These are phyloP conservation scores for Myripristis jacobus DNA, from an alignment of 2,797 vertebrate species.

Conservation along the genomic window DNA sequence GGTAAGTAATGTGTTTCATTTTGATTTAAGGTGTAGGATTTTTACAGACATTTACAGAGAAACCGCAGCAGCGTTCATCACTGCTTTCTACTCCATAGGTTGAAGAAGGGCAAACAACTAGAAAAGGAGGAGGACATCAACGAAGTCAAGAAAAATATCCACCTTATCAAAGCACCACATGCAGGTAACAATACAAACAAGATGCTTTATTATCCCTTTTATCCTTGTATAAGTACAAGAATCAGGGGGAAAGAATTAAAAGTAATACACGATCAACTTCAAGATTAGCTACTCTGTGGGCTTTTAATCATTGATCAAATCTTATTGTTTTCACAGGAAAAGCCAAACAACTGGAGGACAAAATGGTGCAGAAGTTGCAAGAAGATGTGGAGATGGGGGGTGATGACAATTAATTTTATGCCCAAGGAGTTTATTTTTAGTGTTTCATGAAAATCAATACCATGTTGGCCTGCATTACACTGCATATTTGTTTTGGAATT, in stretches of 20 bases:
- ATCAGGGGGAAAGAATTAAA: too few species aligned
- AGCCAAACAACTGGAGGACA: conserved; percentile 92
- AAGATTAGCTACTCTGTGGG: background rate
- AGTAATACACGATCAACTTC: too few species aligned
- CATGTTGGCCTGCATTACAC: conserved; percentile 30
- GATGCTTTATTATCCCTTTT: background rate
- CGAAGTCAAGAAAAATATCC: conserved; percentile 97
- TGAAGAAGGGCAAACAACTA: conserved; percentile 95
- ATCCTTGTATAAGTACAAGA: background rate
- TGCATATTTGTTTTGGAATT: background rate
- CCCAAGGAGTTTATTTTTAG: background rate
- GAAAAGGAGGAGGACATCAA: conserved; percentile 92
- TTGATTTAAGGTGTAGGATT: background rate
- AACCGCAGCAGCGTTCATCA: background rate
- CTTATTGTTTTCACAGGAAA: conserved; percentile 80
- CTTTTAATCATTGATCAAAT: background rate
- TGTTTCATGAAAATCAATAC: background rate
- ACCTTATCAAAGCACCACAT: conserved; percentile 94
- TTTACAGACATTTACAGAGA: background rate
- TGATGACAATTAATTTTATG: conserved; percentile 55
- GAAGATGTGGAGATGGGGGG: conserved; percentile 93
- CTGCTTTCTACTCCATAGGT: conserved; percentile 69
- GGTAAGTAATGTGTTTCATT: conserved; percentile 78
- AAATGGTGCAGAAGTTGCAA: conserved; percentile 95
- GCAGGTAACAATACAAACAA: conserved; percentile 82